phyloP scores from a whole-genome alignment of 64 coral and sea anemone species.

The Montipora foliosa region DNA sequence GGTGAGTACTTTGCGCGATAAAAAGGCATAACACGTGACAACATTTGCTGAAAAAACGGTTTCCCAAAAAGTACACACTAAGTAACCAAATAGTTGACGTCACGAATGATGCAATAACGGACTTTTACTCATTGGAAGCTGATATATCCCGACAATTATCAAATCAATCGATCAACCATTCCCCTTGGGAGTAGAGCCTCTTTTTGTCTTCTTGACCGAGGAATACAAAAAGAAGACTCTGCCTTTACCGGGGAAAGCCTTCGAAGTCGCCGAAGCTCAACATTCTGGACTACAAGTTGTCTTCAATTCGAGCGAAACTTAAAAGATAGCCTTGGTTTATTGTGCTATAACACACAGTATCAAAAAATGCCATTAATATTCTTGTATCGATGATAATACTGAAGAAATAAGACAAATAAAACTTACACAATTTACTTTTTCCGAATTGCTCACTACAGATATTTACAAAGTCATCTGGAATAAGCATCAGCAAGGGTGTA shows the following conservation, averaged over 20 bases:
- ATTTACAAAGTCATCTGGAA: slow-evolving; percentile 53
- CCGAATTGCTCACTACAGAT: slow-evolving; percentile 41
- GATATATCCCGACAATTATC: slow-evolving; percentile 9
- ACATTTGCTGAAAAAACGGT: slow-evolving; percentile 12
- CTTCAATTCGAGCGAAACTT: too few relatives aligned
- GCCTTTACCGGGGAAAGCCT: not conserved
- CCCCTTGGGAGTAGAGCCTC: not conserved
- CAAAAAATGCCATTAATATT: slow-evolving; percentile 10
- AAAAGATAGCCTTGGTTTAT: too few relatives aligned
- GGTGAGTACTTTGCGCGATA: slow-evolving; percentile 38
- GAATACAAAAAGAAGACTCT: slow-evolving; percentile 4
- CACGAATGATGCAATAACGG: not conserved
- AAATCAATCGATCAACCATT: slow-evolving; percentile 1
- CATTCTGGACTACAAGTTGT: not conserved
- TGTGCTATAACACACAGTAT: not conserved
- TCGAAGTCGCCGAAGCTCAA: not conserved
- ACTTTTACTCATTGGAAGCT: not conserved
- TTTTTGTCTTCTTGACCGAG: not conserved
- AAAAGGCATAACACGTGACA: slow-evolving; percentile 35
- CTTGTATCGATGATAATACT: slow-evolving; percentile 14
- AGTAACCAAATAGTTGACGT: slow-evolving; percentile 6
- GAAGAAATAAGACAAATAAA: not conserved
- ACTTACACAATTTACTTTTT: slow-evolving; percentile 24
- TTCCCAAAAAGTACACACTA: not conserved
- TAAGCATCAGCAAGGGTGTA: slow-evolving; percentile 47